Percentiles rank a stretch among this genome's conserved stretches.
phyloP scores from a whole-genome alignment of 2,113 vertebrate genomes.

The Merops nubicus region DNA sequence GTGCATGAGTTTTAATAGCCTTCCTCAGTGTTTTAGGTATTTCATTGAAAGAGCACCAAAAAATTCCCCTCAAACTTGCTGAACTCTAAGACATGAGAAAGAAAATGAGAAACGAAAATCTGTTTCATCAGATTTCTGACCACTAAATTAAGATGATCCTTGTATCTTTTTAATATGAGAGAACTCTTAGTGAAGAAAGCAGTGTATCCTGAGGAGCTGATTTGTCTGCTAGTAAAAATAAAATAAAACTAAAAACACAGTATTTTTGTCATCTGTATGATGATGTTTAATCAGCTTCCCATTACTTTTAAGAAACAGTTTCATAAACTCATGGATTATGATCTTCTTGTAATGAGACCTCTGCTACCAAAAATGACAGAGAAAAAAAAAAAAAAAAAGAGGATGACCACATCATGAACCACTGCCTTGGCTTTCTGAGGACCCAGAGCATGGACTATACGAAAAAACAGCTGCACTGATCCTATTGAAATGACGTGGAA shows the following conservation, averaged over 20 bases:
- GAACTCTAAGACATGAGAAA: not conserved
- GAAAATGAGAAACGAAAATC: not conserved
- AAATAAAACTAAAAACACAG: not conserved
- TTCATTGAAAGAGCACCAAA: not conserved
- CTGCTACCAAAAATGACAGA: not conserved
- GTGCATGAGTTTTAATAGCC: not conserved
- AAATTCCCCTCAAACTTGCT: not conserved
- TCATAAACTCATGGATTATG: not conserved
- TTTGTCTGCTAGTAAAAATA: not conserved
- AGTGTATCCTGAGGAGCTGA: accelerated
- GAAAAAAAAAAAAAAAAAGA: too few relatives aligned
- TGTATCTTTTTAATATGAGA: not conserved
- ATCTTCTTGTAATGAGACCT: not conserved
- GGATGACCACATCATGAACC: not conserved
- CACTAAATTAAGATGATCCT: not conserved
- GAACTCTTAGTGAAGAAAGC: not conserved
- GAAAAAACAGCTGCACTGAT: not conserved
- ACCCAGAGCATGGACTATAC: not conserved
- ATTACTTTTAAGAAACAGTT: not conserved
- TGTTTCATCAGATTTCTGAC: not conserved
- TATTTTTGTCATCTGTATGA: not conserved
- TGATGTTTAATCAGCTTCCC: not conserved
- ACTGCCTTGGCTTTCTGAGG: not conserved
- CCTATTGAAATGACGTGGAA: not conserved
- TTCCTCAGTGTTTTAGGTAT: not conserved